Evolutionary conservation across 2,113 vertebrate genomes (phyloP).

Genomic region (Heteronetta atricapilla): DNA sequence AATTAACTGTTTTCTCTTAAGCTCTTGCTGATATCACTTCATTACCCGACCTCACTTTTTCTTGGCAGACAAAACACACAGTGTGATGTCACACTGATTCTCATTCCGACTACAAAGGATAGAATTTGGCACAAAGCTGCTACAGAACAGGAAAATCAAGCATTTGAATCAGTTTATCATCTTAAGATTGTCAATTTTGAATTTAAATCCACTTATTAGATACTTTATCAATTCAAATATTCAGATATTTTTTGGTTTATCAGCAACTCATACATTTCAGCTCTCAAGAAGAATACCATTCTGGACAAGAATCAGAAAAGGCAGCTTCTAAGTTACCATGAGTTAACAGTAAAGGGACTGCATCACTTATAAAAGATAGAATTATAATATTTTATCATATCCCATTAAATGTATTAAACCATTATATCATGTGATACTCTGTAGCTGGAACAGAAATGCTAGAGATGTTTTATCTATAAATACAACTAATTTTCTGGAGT

Average conservation of each 20-base stretch:
- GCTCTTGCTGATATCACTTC: not conserved
- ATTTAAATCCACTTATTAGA: not conserved
- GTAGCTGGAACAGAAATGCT: not conserved
- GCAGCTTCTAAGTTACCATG: not conserved
- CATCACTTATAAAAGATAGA: not conserved
- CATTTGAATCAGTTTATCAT: not conserved
- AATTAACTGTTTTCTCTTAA: not conserved
- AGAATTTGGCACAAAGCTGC: not conserved
- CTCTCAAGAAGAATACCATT: not conserved
- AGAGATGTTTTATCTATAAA: not conserved
- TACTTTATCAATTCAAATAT: not conserved
- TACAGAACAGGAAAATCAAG: not conserved
- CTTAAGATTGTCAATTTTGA: not conserved
- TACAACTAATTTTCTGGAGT: not conserved
- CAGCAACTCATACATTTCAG: not conserved
- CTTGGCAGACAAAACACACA: not conserved
- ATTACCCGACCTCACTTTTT: not conserved
- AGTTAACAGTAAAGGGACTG: not conserved
- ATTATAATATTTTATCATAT: not conserved
- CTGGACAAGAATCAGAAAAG: not conserved
- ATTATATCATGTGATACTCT: not conserved
- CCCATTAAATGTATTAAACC: not conserved
- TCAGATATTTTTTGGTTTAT: not conserved
- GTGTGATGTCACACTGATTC: not conserved
- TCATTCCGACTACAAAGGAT: not conserved